Conservation (phyloP, 2,888 invertebrate species). For the Mythimna ferrago region DNA sequence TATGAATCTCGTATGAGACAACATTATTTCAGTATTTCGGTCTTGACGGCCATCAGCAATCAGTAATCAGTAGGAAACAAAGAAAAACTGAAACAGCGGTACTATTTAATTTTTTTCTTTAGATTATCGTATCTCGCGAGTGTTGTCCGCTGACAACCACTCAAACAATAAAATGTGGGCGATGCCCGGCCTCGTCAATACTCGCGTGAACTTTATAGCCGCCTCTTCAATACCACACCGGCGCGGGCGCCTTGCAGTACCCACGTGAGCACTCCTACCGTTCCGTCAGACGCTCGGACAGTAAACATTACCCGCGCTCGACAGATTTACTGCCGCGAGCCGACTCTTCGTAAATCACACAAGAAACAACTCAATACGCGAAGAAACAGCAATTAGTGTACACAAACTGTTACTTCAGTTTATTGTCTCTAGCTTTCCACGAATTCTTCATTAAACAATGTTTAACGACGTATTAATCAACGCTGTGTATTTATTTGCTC, state of each 20-base stretch:
- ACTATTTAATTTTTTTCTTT: no score
- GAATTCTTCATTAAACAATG: conserved; percentile 33
- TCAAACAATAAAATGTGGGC: background rate
- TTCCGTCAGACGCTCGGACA: conserved; percentile 17
- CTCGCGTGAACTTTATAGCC: conserved; percentile 9
- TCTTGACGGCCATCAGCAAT: no score
- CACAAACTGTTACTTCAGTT: conserved; percentile 35
- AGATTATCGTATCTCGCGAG: background rate
- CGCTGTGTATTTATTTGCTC: conserved; percentile 35
- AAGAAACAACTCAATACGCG: conserved; percentile 40
- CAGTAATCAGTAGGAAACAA: no score
- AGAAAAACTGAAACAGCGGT: no score
- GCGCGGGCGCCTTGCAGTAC: background rate
- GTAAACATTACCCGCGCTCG: conserved; percentile 24
- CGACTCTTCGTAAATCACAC: conserved; percentile 28
- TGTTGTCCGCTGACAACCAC: background rate
- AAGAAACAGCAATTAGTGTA: conserved; percentile 34
- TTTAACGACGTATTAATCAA: conserved; percentile 50
- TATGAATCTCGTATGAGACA: no score
- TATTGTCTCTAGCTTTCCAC: conserved; percentile 32
- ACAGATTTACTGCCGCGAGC: conserved; percentile 31
- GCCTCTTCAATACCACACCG: conserved; percentile 14
- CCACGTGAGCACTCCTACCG: conserved; percentile 31
- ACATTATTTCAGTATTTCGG: no score
- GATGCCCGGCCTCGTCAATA: conserved; percentile 13